Evolutionary conservation across 2,113 vertebrate genomes (phyloP), one percentile per base, ranked within the genome.

Genomic region (Leptobrachium ailaonicum): DNA sequence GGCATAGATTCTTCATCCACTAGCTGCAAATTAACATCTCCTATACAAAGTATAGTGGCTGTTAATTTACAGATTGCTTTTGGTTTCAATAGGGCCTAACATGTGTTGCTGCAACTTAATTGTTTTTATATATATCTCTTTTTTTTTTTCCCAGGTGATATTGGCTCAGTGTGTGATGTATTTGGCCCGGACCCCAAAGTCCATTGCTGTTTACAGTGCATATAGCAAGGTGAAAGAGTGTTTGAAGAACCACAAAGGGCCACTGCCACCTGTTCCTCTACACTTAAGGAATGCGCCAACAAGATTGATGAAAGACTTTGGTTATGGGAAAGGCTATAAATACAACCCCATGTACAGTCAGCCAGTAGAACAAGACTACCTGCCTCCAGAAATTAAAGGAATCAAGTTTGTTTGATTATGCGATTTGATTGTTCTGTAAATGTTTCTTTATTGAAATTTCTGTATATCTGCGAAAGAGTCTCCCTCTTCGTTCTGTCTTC

Each of bases 261-360:
- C 98, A 0, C 90, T 98, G 77, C 98, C 97, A 0, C 83, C 96
- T 0, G 97, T 99, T 2, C 97, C 98, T 0, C 88, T 99, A 83
- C 97, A 99, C 85, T 92, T 99, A 45, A 93, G 97, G 77, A 98
- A 98, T 0, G 96, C 97, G 0, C 92, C 98, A 58, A 98, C 96
- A 62, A 91, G 77, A 76, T 94, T 99, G 20, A 97, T 98, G 97
- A 98, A 97, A 87, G 88, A 96, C 6, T 79, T 99, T 77, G 97
- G 95, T 83, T 98, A 98, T 0, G 92, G 91, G 5, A 94, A 95
- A 89, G 96, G 91, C 82, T 99, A 98, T 87, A 97, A 96, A 82
- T 98, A 98, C 66, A 98, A 97, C 82, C 97, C 97, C 4, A 81
- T 87, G 73, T 96, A 94, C 88, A 92, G 86, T 0, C 73, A 84